Percentiles rank a stretch among this genome's conserved stretches.
Conservation (phyloP, 2,888 invertebrate genomes). For the Acanthosepion pharaonis region DNA sequence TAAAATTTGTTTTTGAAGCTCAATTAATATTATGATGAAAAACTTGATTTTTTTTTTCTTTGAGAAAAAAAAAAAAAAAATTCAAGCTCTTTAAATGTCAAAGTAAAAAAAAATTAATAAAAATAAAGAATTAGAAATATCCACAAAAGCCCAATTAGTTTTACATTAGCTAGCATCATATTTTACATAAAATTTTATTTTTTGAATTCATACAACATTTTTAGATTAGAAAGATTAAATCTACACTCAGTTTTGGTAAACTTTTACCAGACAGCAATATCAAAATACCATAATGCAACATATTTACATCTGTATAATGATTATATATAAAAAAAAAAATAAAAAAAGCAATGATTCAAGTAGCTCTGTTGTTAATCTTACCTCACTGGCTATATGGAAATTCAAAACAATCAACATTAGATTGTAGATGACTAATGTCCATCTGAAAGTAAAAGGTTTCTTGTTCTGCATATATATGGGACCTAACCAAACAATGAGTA, state of each 20-base stretch:
- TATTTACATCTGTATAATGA: neutral
- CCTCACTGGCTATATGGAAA: slow-evolving; percentile 73
- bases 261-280: neutral
- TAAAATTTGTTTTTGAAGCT: neutral
- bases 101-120: too few relatives aligned
- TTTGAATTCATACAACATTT: neutral
- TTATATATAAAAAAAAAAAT: neutral
- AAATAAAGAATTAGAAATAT: too few relatives aligned
- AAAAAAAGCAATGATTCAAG: too few relatives aligned
- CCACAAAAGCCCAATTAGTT: neutral
- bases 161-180: neutral
- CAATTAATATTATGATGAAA: neutral
- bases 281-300: neutral
- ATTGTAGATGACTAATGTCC: slow-evolving; percentile 71
- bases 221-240: neutral
- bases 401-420: slow-evolving; percentile 70
- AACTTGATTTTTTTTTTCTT: neutral
- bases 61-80: neutral
- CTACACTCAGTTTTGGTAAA: neutral
- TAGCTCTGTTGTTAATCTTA: slow-evolving; percentile 52
- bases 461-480: slow-evolving; percentile 70
- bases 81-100: too few relatives aligned
- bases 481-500: slow-evolving; percentile 68
- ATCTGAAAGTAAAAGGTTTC: slow-evolving; percentile 66
- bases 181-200: neutral